Conservation (phyloP, 2,888 invertebrate species). For the Melinaea menophilus region DNA sequence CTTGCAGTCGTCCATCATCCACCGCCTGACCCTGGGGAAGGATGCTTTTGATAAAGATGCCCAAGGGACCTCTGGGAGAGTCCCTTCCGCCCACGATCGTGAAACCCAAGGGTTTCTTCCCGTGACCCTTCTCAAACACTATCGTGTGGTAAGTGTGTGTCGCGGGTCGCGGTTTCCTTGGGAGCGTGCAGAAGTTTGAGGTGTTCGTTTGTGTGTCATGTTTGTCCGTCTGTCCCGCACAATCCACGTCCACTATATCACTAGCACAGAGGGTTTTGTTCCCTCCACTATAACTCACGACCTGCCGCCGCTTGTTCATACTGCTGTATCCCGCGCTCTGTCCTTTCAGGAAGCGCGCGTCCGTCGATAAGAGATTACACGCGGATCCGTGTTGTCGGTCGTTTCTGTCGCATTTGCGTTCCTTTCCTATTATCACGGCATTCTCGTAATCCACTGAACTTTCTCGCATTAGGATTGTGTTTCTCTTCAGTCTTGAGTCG, state of each 20-base stretch:
- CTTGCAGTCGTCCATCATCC: conserved; percentile 88
- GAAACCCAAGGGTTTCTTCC: conserved; percentile 91
- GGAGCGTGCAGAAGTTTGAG: conserved; percentile 85
- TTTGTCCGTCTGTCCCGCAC: conserved; percentile 54
- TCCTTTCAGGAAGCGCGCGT: conserved; percentile 79
- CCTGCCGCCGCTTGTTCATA: conserved; percentile 78
- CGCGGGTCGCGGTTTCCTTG: conserved; percentile 82
- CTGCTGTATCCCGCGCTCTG: conserved; percentile 79
- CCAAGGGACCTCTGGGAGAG: conserved; percentile 89
- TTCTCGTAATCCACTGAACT: conserved; percentile 85
- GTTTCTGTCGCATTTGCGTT: conserved; percentile 77
- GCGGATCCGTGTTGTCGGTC: conserved; percentile 78
- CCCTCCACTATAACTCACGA: conserved; percentile 75
- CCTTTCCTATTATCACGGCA: conserved; percentile 74
- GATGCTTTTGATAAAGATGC: conserved; percentile 92
- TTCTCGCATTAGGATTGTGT: conserved; percentile 74
- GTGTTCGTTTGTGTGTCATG: conserved; percentile 65
- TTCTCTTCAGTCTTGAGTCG: conserved; percentile 47
- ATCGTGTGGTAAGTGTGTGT: conserved; percentile 85
- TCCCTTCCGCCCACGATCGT: conserved; percentile 93
- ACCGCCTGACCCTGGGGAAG: conserved; percentile 89
- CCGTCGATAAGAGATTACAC: conserved; percentile 75
- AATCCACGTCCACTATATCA: conserved; percentile 63
- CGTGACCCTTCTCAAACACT: conserved; percentile 87
- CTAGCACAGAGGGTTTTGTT: conserved; percentile 66